Base-by-base conservation (phyloP, 2,113 vertebrate genomes). In the Chaenogobius annularis region DNA sequence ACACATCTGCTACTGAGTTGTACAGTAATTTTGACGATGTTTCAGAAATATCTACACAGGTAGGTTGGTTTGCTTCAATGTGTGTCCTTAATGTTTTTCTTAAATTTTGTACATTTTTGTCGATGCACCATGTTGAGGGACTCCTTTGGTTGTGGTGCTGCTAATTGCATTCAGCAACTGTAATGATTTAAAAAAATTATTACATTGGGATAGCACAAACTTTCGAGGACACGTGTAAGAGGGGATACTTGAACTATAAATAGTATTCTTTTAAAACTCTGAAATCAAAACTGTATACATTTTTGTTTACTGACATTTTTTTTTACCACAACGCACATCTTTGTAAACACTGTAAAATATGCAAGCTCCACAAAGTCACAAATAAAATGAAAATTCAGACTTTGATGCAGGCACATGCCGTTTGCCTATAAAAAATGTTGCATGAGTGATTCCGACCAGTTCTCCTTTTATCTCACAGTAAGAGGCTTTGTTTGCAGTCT, bases 1-100 rank as follows among this genome's bases (percentile, higher is more conserved):
- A 96, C 94, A 96, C 94, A 92, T 95, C 93, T 95, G 93, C 93
- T 95, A 96, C 94, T 93, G 92, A 93, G 92, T 93, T 93, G 89
- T 92, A 93, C 93, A 93, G 91, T 86, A 93, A 85, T 87, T 91
- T 87, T 88, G 86, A 92, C 85, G 62, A 79, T 84, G 90, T 87
- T 91, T 90, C 87, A 73, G 85, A 88, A 84, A 85, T 92, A 93
- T 92, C 89, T 90, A 93, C 92, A 90, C 88, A 92, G 89, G 89
- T 87, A 90, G 88, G 90, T 83, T 85, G 22, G 69, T 81, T 86
- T 87, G 80, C 83, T 85, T 88, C 35, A 7, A 56, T 66, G 72
- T 70, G 48, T 82, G 73, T 76, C 80, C 40, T 48, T 74, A 68
- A 83, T 85, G 77, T 79, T 74, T 65, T 40, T 75, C 73, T 79